Evolutionary conservation across 92 coral and sea anemone genomes (phyloP).

Genomic region (Anthopleura xanthogrammica): DNA sequence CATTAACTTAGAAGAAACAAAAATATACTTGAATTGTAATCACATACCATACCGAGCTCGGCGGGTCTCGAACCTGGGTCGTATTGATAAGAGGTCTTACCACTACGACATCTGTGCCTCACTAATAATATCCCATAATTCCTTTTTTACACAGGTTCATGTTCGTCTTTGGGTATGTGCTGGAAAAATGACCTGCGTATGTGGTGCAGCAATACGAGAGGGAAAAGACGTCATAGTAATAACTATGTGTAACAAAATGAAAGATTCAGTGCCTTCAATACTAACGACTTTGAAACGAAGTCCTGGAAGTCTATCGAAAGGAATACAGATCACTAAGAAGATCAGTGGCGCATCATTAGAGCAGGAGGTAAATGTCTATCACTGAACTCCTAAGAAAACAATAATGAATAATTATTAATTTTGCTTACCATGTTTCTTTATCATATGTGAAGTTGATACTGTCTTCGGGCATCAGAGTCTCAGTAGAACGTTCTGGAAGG

Average conservation of each 20-base stretch:
- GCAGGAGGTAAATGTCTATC: neutral
- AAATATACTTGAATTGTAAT: too few species aligned
- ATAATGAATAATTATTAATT: neutral
- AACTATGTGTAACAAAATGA: too few species aligned
- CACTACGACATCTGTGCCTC: too few species aligned
- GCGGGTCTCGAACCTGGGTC: too few species aligned
- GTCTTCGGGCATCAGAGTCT: slow-evolving; percentile 42
- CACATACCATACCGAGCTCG: too few species aligned
- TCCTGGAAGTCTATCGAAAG: slow-evolving; percentile 15
- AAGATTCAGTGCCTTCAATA: too few species aligned
- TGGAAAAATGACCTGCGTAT: slow-evolving; percentile 35
- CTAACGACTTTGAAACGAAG: neutral
- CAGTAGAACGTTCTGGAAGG: slow-evolving; percentile 35
- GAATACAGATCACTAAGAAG: slow-evolving; percentile 8
- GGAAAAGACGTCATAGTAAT: slow-evolving; percentile 26
- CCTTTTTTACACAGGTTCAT: slow-evolving; percentile 10
- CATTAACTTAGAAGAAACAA: too few species aligned
- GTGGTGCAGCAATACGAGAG: slow-evolving; percentile 54
- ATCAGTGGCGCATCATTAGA: neutral
- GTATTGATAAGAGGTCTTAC: too few species aligned
- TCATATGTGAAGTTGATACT: slow-evolving; percentile 6
- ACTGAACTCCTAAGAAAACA: neutral
- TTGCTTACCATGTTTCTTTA: too few species aligned
- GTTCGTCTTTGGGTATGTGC: slow-evolving; percentile 24
- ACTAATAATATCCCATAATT: too few species aligned